Evolutionary conservation across 2,888 invertebrate species (phyloP), one percentile per base, ranked within the genome.

Genomic region (Himalopsyche anomala): DNA sequence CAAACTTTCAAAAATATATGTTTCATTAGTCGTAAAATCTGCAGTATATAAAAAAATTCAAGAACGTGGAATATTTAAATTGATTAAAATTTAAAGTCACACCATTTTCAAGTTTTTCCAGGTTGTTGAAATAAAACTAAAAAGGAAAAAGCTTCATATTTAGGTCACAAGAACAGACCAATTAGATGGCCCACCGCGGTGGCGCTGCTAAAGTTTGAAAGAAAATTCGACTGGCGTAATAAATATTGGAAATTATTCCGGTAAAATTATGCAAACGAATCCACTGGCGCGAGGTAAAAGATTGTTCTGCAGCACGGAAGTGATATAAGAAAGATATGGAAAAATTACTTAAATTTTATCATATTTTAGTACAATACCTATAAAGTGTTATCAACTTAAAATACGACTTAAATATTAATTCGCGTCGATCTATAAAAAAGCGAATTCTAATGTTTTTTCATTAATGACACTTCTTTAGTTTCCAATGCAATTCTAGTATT

Each of bases 181-280:
- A 74, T 74, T 74, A 74, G 82, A 56, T 56, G 28, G 54, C 56
- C 36, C 40, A 81, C 81, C 45, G 81, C 74, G 28, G 11, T 15
- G 74, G 36, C 38, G 74, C 74, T 82, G 82, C n/a, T 12, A 55
- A 51, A 40, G 82, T 74, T 74, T 28, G 36, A 74, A 74, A 74
- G 74, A 74, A 74, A 82, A 55, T 82, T 82, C 82, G 55, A 82
- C 28, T n/a, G n/a, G 36, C 82, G 54, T 55, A 56, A 51, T 54
- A 56, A 54, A 82, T 82, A 55, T 82, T 28, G 82, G 82, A 45
- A 82, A 82, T 56, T 54, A n/a, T 82, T 82, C 82, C 56, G 8
- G 56, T 82, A 82, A 82, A 82, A 82, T 82, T 82, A 82, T 82
- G 82, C 82, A 82, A 82, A 82, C 82, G 82, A 82, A 74, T 19